A percentile compares a stretch with the other conserved stretches of the same genome.
These are phyloP conservation scores for Aramus guarauna DNA, from an alignment of 2,113 vertebrate species.

Conservation along the genomic window DNA sequence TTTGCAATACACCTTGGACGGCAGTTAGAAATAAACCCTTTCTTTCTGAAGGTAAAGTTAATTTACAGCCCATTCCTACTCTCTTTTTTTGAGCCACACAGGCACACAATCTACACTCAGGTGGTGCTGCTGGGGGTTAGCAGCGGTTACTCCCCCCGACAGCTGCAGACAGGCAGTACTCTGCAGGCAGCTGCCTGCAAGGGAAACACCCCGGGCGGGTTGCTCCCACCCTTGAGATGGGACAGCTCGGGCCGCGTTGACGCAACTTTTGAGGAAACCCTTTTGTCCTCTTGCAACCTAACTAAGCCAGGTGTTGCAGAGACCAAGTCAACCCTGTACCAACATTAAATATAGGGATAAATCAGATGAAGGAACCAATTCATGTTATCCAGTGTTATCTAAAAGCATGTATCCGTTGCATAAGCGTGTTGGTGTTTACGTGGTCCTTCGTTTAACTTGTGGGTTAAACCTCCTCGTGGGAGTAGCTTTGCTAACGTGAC, in stretches of 20 bases:
- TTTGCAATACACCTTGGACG: background rate
- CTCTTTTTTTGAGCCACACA: accelerated
- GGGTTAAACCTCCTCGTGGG: background rate
- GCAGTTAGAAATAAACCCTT: background rate
- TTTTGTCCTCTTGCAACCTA: background rate
- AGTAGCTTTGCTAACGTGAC: background rate
- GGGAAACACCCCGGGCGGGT: accelerated
- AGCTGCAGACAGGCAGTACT: background rate
- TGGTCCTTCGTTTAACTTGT: background rate
- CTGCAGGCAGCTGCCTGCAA: accelerated
- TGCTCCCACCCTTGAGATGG: background rate
- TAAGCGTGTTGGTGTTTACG: accelerated
- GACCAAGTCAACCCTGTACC: background rate
- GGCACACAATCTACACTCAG: accelerated
- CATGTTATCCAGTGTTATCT: accelerated
- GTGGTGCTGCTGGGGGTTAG: background rate
- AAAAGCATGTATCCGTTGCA: accelerated
- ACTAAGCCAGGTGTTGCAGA: background rate
- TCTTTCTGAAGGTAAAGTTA: background rate
- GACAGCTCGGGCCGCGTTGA: background rate
- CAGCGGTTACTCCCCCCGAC: accelerated
- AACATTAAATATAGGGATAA: background rate
- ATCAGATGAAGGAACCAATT: background rate
- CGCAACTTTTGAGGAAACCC: background rate
- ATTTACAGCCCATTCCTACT: background rate